Evolutionary conservation across 2,113 vertebrate genomes (phyloP).

Genomic region (Naja naja): DNA sequence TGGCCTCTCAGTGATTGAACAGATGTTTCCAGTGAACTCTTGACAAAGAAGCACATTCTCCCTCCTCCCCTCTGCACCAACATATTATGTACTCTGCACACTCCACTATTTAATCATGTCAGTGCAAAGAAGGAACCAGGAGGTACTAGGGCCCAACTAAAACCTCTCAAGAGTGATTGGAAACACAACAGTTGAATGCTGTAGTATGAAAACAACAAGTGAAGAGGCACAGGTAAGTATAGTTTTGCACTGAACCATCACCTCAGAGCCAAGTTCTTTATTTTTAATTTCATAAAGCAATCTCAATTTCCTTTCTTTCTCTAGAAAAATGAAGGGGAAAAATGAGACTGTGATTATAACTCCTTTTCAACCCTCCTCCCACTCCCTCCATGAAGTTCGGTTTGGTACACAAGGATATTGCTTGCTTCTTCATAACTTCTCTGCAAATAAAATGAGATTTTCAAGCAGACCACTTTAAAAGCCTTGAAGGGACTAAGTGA

Average conservation of each 20-base stretch:
- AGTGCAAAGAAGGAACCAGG: conserved; percentile 31
- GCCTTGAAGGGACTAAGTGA: not conserved
- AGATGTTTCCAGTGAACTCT: conserved; percentile 32
- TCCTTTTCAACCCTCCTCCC: conserved; percentile 18
- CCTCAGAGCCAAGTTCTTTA: not conserved
- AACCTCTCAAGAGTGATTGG: conserved; percentile 39
- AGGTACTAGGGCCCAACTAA: conserved; percentile 35
- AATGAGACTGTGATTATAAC: conserved; percentile 14
- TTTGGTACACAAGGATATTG: not conserved
- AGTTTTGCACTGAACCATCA: not conserved
- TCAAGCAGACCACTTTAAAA: not conserved
- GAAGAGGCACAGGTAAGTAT: not conserved
- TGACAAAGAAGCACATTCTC: conserved; percentile 19
- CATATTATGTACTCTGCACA: conserved; percentile 21
- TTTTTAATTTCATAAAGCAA: conserved; percentile 6
- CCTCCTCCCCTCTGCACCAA: conserved; percentile 10
- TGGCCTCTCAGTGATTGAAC: conserved; percentile 31
- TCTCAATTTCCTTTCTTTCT: conserved; percentile 4
- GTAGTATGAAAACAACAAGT: conserved; percentile 36
- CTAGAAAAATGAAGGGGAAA: not conserved
- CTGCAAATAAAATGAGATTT: not conserved
- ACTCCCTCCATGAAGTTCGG: conserved; percentile 33
- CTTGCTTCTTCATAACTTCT: not conserved
- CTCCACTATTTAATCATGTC: conserved; percentile 31
- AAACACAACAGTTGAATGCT: conserved; percentile 41